These are phyloP conservation scores for Dromaius novaehollandiae DNA, from an alignment of 2,113 vertebrate genomes.

Conservation along the genomic window DNA sequence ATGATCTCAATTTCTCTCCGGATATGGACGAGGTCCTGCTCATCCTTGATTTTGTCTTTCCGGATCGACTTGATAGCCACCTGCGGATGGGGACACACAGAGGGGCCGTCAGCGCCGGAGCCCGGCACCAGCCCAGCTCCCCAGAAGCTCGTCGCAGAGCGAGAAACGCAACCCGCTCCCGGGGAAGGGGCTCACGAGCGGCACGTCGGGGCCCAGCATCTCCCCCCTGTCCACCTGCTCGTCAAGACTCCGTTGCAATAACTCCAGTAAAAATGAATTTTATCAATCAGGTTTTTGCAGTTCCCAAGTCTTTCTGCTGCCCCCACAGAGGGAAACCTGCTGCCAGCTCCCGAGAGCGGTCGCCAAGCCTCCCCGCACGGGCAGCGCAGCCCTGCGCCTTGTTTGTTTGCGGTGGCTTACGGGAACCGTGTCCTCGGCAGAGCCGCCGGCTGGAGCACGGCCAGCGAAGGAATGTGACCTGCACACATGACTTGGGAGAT, in stretches of 20 bases:
- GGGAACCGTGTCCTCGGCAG: background rate
- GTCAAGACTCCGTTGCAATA: background rate
- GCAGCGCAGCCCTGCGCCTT: background rate
- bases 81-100: conserved; percentile 45
- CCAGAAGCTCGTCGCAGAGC: background rate
- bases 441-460: fast-evolving
- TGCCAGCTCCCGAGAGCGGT: background rate
- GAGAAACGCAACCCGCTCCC: background rate
- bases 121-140: background rate
- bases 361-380: background rate
- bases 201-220: fast-evolving
- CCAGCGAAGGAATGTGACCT: conserved; percentile 23
- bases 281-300: fast-evolving
- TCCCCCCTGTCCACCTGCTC: fast-evolving
- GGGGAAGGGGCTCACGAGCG: background rate
- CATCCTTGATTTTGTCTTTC: conserved; percentile 95
- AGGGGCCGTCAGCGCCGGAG: background rate
- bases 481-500: background rate
- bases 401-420: background rate
- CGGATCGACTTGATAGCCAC: conserved; percentile 97
- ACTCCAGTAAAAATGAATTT: background rate
- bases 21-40: conserved; percentile 93
- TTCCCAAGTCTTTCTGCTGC: background rate
- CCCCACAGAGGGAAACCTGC: background rate
- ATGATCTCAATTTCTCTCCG: conserved; percentile 98